Conservation (phyloP, 2,797 vertebrate species). For the Serranus cabrilla region DNA sequence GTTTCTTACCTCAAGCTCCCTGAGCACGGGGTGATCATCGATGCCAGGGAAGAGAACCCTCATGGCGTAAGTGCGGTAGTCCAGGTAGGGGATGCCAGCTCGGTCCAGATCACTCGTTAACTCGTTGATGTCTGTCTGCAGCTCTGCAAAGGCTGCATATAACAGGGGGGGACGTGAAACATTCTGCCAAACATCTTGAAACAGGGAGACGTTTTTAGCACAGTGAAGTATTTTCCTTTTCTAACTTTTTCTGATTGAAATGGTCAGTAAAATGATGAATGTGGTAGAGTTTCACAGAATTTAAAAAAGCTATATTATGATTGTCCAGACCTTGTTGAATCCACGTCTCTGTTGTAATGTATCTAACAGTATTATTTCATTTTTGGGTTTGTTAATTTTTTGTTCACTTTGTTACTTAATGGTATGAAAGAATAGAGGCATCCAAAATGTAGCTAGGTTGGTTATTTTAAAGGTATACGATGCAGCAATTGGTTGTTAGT, state of each 20-base stretch:
- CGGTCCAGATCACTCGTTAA: slow-evolving; percentile 96
- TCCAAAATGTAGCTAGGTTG: neutral
- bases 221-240: neutral
- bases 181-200: neutral
- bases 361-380: neutral
- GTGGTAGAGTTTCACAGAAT: neutral
- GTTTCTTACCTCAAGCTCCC: slow-evolving; percentile 93
- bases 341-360: neutral
- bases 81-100: slow-evolving; percentile 94
- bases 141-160: slow-evolving; percentile 92
- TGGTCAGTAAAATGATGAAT: neutral
- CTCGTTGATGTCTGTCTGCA: slow-evolving; percentile 98
- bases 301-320: neutral
- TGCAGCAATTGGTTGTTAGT: too few species aligned
- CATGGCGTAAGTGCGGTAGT: slow-evolving; percentile 96
- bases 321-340: neutral
- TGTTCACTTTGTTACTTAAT: neutral
- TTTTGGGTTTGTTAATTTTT: neutral
- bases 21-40: slow-evolving; percentile 95
- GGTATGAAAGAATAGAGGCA: neutral
- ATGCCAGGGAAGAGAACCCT: slow-evolving; percentile 97
- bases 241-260: neutral
- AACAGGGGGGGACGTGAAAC: neutral
- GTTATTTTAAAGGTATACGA: neutral
- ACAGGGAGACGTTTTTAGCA: neutral